These are phyloP conservation scores for Rousettus leschenaultii DNA, from an alignment of 2,113 vertebrate species.

Conservation along the genomic window DNA sequence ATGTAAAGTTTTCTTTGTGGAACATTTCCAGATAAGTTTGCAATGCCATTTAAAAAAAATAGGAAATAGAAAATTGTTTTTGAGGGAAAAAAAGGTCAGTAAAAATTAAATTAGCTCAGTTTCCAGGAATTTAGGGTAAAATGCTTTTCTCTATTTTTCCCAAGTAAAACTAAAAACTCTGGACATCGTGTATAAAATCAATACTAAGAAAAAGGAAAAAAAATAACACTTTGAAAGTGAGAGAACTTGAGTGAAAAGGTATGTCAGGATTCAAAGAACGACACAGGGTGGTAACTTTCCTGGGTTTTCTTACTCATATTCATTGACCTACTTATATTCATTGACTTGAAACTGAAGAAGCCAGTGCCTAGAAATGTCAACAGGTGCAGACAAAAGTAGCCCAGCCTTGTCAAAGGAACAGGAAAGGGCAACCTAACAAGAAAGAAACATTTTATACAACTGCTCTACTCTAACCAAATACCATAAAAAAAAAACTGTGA, in stretches of 20 bases:
- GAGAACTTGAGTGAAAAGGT: neutral
- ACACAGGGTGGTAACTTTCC: neutral
- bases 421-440: neutral
- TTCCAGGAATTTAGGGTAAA: neutral
- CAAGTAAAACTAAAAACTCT: neutral
- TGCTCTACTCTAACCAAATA: neutral
- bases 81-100: neutral
- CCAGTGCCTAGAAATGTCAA: neutral
- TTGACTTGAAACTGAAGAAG: neutral
- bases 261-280: neutral
- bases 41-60: neutral
- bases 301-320: neutral
- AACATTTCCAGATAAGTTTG: neutral
- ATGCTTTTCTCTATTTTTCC: neutral
- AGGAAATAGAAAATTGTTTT: neutral
- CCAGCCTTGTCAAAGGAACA: neutral
- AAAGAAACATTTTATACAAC: neutral
- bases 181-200: neutral
- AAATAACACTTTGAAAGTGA: neutral
- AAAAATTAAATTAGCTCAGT: neutral
- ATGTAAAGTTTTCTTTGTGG: neutral
- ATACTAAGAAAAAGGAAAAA: neutral
- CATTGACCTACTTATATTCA: neutral
- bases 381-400: neutral
- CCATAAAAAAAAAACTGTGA: neutral